phyloP scores from a whole-genome alignment of 2,797 vertebrate species.

The Myoxocephalus aenaeus region DNA sequence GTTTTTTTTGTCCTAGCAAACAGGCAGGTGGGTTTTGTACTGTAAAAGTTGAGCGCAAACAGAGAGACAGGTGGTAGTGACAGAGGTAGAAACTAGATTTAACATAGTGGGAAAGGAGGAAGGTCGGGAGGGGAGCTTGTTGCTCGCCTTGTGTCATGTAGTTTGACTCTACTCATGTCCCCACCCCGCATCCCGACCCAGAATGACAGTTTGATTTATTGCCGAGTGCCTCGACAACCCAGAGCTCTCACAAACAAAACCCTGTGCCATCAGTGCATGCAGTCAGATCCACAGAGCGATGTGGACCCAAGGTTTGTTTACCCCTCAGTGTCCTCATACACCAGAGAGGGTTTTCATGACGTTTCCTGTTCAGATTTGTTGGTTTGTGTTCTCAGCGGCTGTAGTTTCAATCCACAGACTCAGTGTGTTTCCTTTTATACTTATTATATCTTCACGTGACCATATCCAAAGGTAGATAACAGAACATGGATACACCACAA shows the following conservation, averaged over 20 bases:
- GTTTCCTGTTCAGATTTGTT: not conserved
- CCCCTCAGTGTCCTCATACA: not conserved
- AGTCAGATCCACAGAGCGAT: slow-evolving; percentile 2
- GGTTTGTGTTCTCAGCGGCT: not conserved
- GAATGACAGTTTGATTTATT: slow-evolving; percentile 72
- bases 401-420: not conserved
- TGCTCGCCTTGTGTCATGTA: slow-evolving; percentile 16
- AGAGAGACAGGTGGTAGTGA: slow-evolving; percentile 10
- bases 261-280: slow-evolving; percentile 23
- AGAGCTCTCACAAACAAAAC: slow-evolving; percentile 42
- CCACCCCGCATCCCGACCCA: slow-evolving; percentile 12
- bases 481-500: not conserved
- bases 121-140: not conserved
- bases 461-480: not conserved
- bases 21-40: not conserved
- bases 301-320: slow-evolving; percentile 30
- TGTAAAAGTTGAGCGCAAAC: slow-evolving; percentile 25
- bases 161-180: slow-evolving; percentile 41
- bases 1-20: not conserved
- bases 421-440: not conserved
- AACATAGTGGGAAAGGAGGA: slow-evolving; percentile 11
- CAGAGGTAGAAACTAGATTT: slow-evolving; percentile 20
- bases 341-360: not conserved
- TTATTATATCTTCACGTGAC: not conserved
- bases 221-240: slow-evolving; percentile 35